These are phyloP conservation scores for Andrena camellia DNA, from an alignment of 2,888 invertebrate genomes.

Conservation along the genomic window DNA sequence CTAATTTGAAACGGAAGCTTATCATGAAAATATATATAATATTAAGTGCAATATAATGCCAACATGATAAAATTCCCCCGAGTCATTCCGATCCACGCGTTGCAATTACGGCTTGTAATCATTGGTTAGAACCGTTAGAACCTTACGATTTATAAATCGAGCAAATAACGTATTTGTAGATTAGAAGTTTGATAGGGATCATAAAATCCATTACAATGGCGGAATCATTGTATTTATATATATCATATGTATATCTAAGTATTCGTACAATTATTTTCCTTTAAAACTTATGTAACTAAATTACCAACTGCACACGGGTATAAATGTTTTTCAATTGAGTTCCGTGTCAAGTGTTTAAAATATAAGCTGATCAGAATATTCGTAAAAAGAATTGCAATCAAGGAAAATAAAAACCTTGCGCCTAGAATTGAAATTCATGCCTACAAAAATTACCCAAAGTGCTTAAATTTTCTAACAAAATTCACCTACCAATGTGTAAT, in stretches of 20 bases:
- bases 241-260: neutral
- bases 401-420: neutral
- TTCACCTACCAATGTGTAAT: neutral
- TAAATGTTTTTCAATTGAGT: neutral
- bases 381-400: neutral
- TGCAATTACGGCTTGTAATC: neutral
- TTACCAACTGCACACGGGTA: neutral
- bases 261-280: neutral
- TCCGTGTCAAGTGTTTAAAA: neutral
- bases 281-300: slow-evolving; percentile 32
- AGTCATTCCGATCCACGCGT: neutral
- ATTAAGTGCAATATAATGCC: neutral
- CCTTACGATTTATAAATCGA: neutral
- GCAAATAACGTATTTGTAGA: neutral
- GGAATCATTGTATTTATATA: too few relatives aligned
- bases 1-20: neutral
- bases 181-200: too few relatives aligned
- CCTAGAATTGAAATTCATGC: neutral
- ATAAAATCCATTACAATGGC: too few relatives aligned
- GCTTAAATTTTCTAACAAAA: neutral
- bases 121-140: neutral
- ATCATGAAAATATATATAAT: neutral
- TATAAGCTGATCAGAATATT: neutral
- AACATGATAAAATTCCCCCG: slow-evolving; percentile 4
- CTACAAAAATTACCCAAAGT: neutral